These are phyloP conservation scores for Bufo bufo DNA, from an alignment of 2,113 vertebrate genomes.

Conservation along the genomic window DNA sequence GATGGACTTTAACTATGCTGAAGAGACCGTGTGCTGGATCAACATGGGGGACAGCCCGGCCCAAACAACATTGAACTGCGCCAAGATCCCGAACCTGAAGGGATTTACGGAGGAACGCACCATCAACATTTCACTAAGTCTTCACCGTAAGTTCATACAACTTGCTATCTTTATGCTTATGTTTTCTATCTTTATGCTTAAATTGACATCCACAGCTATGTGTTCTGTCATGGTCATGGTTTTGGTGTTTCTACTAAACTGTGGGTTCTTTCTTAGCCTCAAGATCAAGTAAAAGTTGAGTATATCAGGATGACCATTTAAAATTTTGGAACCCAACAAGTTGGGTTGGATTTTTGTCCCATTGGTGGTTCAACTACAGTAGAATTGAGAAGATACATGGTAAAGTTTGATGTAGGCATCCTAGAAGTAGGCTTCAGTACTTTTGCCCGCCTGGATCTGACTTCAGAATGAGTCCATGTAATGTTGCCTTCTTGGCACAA, in stretches of 20 bases:
- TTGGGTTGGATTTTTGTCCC: not conserved
- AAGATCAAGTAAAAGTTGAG: not conserved
- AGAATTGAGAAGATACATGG: not conserved
- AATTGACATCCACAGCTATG: no score
- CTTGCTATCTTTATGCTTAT: not conserved
- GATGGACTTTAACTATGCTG: conserved; percentile 93
- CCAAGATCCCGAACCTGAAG: conserved; percentile 90
- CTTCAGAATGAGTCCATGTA: not conserved
- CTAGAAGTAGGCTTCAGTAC: not conserved
- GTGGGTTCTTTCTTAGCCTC: not conserved
- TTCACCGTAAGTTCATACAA: conserved; percentile 87
- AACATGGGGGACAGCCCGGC: conserved; percentile 86
- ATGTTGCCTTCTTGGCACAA: not conserved
- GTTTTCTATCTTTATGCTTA: no score
- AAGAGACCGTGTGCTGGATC: conserved; percentile 95
- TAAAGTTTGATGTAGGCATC: not conserved
- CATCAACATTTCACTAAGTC: conserved; percentile 93
- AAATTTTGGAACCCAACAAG: not conserved
- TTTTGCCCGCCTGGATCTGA: not conserved
- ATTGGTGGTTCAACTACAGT: not conserved
- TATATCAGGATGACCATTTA: not conserved
- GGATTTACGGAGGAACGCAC: conserved; percentile 82
- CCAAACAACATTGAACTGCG: conserved; percentile 89
- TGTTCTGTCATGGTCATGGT: no score
- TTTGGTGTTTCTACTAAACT: not conserved